phyloP scores from a whole-genome alignment of 2,113 vertebrate species.

The Alexandromys fortis region DNA sequence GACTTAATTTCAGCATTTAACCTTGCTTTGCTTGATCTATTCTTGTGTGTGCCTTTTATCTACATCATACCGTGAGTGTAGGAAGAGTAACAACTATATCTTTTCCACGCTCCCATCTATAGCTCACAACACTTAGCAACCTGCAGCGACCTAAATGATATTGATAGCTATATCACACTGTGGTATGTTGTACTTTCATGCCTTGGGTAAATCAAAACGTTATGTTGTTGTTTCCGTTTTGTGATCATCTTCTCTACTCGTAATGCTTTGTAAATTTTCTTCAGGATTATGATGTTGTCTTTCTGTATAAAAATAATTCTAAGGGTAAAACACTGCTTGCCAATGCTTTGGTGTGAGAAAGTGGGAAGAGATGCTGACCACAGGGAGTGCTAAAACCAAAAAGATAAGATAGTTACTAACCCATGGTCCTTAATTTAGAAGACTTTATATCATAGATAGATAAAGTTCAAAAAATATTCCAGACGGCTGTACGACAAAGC shows the following conservation, averaged over 20 bases:
- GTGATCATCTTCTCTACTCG: not conserved
- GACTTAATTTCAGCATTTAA: slow-evolving; percentile 68
- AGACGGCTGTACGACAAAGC: not conserved
- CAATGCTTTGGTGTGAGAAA: not conserved
- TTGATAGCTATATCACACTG: not conserved
- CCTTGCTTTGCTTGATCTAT: slow-evolving; percentile 73
- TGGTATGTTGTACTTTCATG: not conserved
- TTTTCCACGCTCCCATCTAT: not conserved
- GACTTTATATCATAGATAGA: not conserved
- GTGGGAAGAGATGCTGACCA: not conserved
- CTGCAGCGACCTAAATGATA: not conserved
- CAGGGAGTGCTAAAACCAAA: not conserved
- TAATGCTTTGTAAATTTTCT: not conserved
- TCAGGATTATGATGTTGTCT: not conserved
- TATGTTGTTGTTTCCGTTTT: not conserved
- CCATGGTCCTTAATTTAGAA: not conserved
- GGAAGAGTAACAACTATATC: not conserved
- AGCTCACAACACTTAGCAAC: slow-evolving; percentile 11
- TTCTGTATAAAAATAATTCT: not conserved
- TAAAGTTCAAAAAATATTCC: not conserved
- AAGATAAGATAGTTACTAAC: fast-evolving
- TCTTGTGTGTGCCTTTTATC: slow-evolving; percentile 58
- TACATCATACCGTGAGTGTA: slow-evolving; percentile 13
- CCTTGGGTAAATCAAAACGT: not conserved
- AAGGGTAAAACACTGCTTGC: not conserved